These are phyloP conservation scores for Urocyon cinereoargenteus DNA, from an alignment of 2,797 vertebrate species.

Conservation along the genomic window DNA sequence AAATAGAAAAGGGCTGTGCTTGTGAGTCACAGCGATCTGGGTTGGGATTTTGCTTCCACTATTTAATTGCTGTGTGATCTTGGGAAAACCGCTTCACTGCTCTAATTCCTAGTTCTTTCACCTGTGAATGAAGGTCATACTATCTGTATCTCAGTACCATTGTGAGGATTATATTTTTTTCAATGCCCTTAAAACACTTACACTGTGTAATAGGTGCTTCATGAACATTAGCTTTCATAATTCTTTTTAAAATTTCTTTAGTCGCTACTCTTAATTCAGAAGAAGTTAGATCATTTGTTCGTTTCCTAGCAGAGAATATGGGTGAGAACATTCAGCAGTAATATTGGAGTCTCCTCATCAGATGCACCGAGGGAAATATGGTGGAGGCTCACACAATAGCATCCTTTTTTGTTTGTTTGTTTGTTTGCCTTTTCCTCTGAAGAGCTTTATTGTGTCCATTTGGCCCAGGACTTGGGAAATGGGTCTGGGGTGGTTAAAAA, in stretches of 20 bases:
- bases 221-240: not conserved
- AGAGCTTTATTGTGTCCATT: not conserved
- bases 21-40: not conserved
- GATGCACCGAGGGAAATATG: conserved; percentile 65
- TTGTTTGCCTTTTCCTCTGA: not conserved
- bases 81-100: not conserved
- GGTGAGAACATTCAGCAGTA: not conserved
- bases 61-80: not conserved
- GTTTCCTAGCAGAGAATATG: not conserved
- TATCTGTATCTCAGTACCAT: not conserved
- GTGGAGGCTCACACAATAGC: conserved; percentile 59
- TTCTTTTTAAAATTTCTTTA: not conserved
- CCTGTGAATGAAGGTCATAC: not conserved
- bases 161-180: not conserved
- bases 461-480: no score
- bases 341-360: conserved; percentile 21
- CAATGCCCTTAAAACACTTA: not conserved
- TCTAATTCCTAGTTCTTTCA: conserved; percentile 11
- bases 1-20: not conserved
- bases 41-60: not conserved
- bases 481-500: not conserved
- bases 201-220: not conserved
- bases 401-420: not conserved
- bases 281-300: not conserved
- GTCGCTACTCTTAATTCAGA: not conserved